Evolutionary conservation across 2,113 vertebrate genomes (phyloP), one percentile per base, ranked within the genome.

Genomic region (Antennarius striatus): DNA sequence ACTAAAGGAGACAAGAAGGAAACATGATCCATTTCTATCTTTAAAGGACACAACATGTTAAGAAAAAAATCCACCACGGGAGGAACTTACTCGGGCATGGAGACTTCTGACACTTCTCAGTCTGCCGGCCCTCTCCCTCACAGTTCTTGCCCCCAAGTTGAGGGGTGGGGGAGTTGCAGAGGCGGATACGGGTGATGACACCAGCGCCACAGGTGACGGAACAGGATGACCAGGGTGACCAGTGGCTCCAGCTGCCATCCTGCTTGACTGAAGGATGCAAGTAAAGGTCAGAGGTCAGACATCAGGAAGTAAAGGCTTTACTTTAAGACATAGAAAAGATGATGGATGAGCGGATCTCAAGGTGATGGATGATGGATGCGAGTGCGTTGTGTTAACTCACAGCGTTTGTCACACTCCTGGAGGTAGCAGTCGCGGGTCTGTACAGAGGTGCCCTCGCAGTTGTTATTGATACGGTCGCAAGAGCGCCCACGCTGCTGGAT

Each of bases 151-250:
- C 98, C 4, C 95, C 95, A 77, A 99, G 88, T 87, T 99, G 98
- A 75, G 98, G 96, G 55, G 94, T 96, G 54, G 98, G 98, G 40
- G 98, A 99, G 91, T 99, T 99, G 86, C 98, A 99, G 59, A 99
- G 98, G 76, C 97, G 96, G 81, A 99, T 99, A 76, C 97, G 95
- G 39, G 98, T 99, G 83, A 98, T 96, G 82, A 95, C 92, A 6
- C 98, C 98, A 2, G 74, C 88, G 6, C 96, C 98, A 47, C 98
- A 99, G 5, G 95, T 96, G 79, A 98, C 97, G 0, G 98, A 99
- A 80, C 98, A 99, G 0, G 97, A 98, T 0, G 98, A 99, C 98
- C 97, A 99, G 0, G 98, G 98, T 0, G 98, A 99, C 98, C 98
- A 99, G 60, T 98, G 96, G 88, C 98, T 99, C 98, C 98, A 99